Percentiles rank a stretch among this genome's conserved stretches.
Evolutionary conservation across 2,113 vertebrate species (phyloP).

Genomic region (Ictidomys tridecemlineatus): DNA sequence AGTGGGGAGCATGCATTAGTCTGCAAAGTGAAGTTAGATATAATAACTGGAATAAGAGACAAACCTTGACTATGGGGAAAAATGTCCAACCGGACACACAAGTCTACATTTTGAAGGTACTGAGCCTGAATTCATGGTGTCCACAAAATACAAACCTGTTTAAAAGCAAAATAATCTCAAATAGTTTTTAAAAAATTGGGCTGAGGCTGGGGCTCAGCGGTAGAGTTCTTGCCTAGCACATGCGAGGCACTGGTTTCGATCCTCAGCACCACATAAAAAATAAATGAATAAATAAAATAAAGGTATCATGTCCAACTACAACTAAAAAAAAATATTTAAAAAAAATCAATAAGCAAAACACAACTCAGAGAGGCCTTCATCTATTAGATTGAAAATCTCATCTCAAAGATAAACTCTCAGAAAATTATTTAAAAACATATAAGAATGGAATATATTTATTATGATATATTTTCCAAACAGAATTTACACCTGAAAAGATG

Average conservation of each 20-base stretch:
- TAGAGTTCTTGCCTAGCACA: no score
- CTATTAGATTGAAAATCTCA: neutral
- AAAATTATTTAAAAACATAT: neutral
- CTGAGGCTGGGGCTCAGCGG: no score
- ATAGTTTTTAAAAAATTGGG: neutral
- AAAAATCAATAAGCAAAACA: neutral
- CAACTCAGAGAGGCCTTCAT: neutral
- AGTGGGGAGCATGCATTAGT: rapidly evolving
- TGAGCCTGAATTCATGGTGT: neutral
- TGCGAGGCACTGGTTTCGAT: no score
- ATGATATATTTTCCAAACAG: neutral
- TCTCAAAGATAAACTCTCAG: neutral
- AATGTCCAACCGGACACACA: neutral
- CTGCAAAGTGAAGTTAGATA: neutral
- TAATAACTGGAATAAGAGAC: neutral
- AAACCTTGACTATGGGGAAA: neutral
- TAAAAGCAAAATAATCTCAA: neutral
- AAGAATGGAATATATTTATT: neutral
- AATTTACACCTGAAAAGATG: neutral
- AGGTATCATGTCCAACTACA: no score
- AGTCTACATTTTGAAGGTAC: neutral
- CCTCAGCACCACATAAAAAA: no score
- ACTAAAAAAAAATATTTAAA: neutral
- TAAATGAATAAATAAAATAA: no score
- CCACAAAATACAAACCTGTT: neutral